Percentiles rank a stretch among this genome's conserved stretches.
These are phyloP conservation scores for Peromyscus melanophrys DNA, from an alignment of 2,797 vertebrate genomes.

Conservation along the genomic window DNA sequence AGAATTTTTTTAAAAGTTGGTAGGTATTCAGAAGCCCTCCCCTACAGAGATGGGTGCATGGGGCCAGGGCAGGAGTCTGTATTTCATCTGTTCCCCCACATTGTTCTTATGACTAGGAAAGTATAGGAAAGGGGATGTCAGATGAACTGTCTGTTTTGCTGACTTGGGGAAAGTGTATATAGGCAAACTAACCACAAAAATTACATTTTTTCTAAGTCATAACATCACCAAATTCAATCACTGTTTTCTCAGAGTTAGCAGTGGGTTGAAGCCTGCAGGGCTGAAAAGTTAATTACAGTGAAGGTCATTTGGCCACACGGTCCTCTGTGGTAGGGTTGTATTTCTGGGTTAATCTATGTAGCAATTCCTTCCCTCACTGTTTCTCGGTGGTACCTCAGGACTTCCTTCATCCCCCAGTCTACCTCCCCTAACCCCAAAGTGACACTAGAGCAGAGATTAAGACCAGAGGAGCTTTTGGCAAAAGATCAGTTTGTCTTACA, in stretches of 20 bases:
- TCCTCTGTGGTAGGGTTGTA: slow-evolving; percentile 49
- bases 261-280: slow-evolving; percentile 44
- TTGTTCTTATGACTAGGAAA: slow-evolving; percentile 30
- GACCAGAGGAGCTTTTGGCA: not conserved
- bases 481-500: not conserved
- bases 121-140: not conserved
- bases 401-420: not conserved
- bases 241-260: slow-evolving; percentile 63
- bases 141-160: slow-evolving; percentile 63
- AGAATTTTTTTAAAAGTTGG: not conserved
- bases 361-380: not conserved
- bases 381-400: slow-evolving; percentile 15
- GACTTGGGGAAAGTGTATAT: slow-evolving; percentile 60
- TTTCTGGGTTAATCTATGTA: slow-evolving; percentile 65
- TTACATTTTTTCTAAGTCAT: slow-evolving; percentile 72
- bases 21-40: not conserved
- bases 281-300: slow-evolving; percentile 64
- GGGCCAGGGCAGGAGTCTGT: not conserved
- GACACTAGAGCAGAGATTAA: slow-evolving; percentile 49
- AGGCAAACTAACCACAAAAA: slow-evolving; percentile 70
- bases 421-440: not conserved
- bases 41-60: not conserved
- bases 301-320: slow-evolving; percentile 64
- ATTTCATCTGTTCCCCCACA: not conserved
- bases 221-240: slow-evolving; percentile 62